Conservation (phyloP, 2,113 vertebrate species). For the Tricholaema leucomelas region DNA sequence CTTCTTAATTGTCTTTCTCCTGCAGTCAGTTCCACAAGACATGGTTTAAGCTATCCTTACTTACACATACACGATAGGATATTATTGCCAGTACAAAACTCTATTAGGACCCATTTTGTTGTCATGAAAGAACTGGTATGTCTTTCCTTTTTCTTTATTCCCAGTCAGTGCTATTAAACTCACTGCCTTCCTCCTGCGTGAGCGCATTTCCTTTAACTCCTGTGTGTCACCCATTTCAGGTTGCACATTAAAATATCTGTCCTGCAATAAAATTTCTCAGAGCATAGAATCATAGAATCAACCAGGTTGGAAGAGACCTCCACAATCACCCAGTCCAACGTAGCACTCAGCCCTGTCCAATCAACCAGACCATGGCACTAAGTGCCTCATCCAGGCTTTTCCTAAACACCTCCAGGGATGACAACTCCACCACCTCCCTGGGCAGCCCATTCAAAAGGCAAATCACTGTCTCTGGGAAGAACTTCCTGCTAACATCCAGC, state of each 20-base stretch:
- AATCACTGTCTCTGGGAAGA: too few relatives aligned
- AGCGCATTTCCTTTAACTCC: slow-evolving; percentile 11
- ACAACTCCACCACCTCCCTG: too few relatives aligned
- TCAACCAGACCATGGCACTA: too few relatives aligned
- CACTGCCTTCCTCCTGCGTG: background rate
- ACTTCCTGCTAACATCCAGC: too few relatives aligned
- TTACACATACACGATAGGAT: slow-evolving; percentile 1
- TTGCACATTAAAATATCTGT: slow-evolving; percentile 2
- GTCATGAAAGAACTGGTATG: background rate
- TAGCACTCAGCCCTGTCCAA: too few relatives aligned
- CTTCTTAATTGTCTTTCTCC: slow-evolving; percentile 36
- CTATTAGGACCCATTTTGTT: slow-evolving; percentile 12
- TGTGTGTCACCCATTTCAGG: background rate
- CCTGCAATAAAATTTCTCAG: background rate
- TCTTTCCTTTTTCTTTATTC: background rate
- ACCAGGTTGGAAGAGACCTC: too few relatives aligned
- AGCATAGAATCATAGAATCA: too few relatives aligned
- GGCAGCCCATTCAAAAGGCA: too few relatives aligned
- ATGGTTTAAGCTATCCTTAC: background rate
- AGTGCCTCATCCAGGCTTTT: too few relatives aligned
- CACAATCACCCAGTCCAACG: too few relatives aligned
- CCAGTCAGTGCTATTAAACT: slow-evolving; percentile 4
- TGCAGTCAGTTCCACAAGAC: slow-evolving; percentile 21
- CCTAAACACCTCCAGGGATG: too few relatives aligned
- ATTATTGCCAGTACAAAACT: background rate